phyloP scores from a whole-genome alignment of 2,113 vertebrate species.

The Scophthalmus maximus region DNA sequence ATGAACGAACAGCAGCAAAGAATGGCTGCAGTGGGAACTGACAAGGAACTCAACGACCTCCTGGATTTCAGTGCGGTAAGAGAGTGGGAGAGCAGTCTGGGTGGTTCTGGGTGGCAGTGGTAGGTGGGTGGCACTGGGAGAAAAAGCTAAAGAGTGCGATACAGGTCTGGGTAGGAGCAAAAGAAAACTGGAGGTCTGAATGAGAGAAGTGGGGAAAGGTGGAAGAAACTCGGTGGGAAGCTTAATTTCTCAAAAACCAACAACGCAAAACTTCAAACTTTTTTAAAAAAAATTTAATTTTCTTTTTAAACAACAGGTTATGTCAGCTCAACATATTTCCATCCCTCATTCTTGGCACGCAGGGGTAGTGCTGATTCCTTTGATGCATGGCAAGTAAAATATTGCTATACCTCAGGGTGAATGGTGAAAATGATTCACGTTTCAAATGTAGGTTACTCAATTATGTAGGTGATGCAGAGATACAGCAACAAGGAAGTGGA shows the following conservation, averaged over 20 bases:
- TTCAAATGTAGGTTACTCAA: constrained; percentile 40
- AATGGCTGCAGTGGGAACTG: constrained; percentile 97
- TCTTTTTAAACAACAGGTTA: constrained; percentile 6
- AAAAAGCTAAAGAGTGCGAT: constrained; percentile 49
- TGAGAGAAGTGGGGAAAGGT: constrained; percentile 12
- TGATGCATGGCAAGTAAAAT: constrained; percentile 34
- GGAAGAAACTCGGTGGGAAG: constrained; percentile 4
- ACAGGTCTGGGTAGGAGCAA: constrained; percentile 49
- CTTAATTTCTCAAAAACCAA: constrained; percentile 19
- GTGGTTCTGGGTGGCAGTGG: constrained; percentile 66
- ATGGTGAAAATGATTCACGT: constrained; percentile 38
- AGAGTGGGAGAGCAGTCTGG: constrained; percentile 74
- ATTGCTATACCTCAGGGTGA: constrained; percentile 42
- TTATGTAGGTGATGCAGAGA: constrained; percentile 41
- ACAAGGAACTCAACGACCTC: constrained; percentile 99
- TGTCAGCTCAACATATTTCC: constrained; percentile 36
- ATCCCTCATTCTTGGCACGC: constrained; percentile 43
- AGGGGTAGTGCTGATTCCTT: constrained; percentile 26
- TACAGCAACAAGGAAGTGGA: constrained; percentile 25
- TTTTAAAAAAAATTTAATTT: not conserved
- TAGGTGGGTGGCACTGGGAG: constrained; percentile 64
- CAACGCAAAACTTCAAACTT: not conserved
- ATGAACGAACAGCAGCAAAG: constrained; percentile 97
- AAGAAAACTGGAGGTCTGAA: constrained; percentile 54
- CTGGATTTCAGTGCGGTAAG: constrained; percentile 99